Evolutionary conservation across 2,797 vertebrate species (phyloP).

Genomic region (Micromesistius poutassou): DNA sequence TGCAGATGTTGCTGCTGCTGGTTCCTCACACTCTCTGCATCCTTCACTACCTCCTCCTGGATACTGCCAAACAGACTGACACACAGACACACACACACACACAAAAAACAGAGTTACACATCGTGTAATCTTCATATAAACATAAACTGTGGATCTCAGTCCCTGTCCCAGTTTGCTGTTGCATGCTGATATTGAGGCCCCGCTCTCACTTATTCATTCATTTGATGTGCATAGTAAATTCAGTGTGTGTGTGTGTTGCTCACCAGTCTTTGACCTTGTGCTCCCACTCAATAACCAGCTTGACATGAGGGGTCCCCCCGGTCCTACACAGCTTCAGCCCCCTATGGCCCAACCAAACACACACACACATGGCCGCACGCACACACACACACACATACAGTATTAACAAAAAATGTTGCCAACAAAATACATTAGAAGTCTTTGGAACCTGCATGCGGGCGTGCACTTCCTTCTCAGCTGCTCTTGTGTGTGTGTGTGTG

Average conservation of each 20-base stretch:
- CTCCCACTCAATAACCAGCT: conserved; percentile 87
- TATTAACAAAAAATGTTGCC: too few relatives aligned
- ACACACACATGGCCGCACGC: conserved; percentile 1
- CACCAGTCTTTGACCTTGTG: conserved; percentile 82
- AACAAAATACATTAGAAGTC: too few relatives aligned
- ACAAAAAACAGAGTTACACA: conserved; percentile 1
- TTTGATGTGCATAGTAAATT: too few relatives aligned
- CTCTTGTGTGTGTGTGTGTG: too few relatives aligned
- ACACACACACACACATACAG: background rate
- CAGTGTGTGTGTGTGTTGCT: conserved; percentile 34
- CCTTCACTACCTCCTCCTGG: conserved; percentile 86
- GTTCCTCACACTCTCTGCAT: conserved; percentile 80
- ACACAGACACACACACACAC: conserved; percentile 12
- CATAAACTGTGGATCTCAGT: background rate
- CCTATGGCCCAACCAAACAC: conserved; percentile 57
- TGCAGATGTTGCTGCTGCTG: conserved; percentile 85
- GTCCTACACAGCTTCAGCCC: conserved; percentile 77
- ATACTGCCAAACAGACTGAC: conserved; percentile 85
- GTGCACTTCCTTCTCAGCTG: too few relatives aligned
- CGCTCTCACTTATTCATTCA: too few relatives aligned
- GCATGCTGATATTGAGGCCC: background rate
- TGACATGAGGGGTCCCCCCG: conserved; percentile 83
- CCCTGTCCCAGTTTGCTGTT: too few relatives aligned
- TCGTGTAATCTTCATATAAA: background rate
- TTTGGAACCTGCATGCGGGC: too few relatives aligned